Evolutionary conservation across 2,888 invertebrate species (phyloP).

Genomic region (Acrocyrtus sp.): DNA sequence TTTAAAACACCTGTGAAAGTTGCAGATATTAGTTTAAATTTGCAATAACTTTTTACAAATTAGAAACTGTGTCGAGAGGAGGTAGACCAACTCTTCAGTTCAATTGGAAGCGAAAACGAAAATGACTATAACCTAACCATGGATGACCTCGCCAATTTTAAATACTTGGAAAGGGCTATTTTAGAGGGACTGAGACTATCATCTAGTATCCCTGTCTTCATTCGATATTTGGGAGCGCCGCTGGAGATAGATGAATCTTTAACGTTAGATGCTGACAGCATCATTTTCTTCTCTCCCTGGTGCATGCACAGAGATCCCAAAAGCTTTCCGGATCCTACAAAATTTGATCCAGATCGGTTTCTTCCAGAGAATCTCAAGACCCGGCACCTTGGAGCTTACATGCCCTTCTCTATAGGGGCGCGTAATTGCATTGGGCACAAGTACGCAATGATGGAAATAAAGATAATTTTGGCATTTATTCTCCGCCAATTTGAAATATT

Average conservation of each 20-base stretch:
- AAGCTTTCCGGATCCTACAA: no score
- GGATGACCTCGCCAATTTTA: neutral
- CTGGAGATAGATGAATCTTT: neutral
- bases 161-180: neutral
- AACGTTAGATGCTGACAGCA: neutral
- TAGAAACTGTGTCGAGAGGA: slow-evolving; percentile 5
- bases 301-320: neutral
- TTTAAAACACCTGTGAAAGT: neutral
- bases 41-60: neutral
- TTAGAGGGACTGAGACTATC: neutral
- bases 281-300: neutral
- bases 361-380: no score
- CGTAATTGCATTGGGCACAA: slow-evolving; percentile 5
- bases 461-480: slow-evolving; percentile 25
- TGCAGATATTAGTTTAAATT: no score
- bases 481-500: slow-evolving; percentile 22
- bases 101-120: no score
- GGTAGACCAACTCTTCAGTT: no score
- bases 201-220: neutral
- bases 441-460: slow-evolving; percentile 45
- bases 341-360: no score
- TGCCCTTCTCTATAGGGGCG: neutral
- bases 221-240: neutral
- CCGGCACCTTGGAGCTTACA: neutral
- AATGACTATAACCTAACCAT: no score